phyloP scores from a whole-genome alignment of 1,140 invertebrate genomes.

The Armadillidium nasatum region DNA sequence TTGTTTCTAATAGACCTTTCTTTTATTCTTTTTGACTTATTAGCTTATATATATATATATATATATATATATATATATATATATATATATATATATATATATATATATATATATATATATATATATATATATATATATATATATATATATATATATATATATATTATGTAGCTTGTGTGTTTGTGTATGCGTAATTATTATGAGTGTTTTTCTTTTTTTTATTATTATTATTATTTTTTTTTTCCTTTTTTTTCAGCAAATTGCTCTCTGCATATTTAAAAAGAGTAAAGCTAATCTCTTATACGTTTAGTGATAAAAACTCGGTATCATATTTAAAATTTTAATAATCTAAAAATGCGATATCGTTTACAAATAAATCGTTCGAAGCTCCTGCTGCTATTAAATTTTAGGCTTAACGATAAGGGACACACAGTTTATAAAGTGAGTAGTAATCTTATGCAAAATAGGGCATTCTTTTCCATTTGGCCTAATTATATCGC shows the following conservation, averaged over 20 bases:
- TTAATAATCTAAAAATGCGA: too few species aligned
- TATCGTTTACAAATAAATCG: too few species aligned
- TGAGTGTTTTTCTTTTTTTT: too few species aligned
- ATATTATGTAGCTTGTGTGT: not conserved
- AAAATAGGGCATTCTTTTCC: conserved; percentile 8
- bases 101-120: conserved; percentile 14
- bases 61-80: conserved; percentile 15
- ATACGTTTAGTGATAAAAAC: too few species aligned
- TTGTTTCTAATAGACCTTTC: not conserved
- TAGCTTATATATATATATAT: not conserved
- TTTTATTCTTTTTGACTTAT: not conserved
- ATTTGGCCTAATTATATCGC: conserved; percentile 8
- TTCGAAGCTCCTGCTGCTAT: not conserved
- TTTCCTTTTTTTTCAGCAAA: too few species aligned
- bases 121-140: conserved; percentile 2
- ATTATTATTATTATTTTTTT: too few species aligned
- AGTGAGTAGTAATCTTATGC: conserved; percentile 12
- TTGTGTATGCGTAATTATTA: not conserved
- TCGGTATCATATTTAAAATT: too few species aligned
- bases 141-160: not conserved
- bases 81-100: conserved; percentile 15
- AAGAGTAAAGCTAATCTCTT: too few species aligned
- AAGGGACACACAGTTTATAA: not conserved
- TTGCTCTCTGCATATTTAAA: too few species aligned
- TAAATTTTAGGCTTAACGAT: conserved; percentile 6